phyloP scores from a whole-genome alignment of 2,797 vertebrate species.

The Notoglanidium macrostoma region DNA sequence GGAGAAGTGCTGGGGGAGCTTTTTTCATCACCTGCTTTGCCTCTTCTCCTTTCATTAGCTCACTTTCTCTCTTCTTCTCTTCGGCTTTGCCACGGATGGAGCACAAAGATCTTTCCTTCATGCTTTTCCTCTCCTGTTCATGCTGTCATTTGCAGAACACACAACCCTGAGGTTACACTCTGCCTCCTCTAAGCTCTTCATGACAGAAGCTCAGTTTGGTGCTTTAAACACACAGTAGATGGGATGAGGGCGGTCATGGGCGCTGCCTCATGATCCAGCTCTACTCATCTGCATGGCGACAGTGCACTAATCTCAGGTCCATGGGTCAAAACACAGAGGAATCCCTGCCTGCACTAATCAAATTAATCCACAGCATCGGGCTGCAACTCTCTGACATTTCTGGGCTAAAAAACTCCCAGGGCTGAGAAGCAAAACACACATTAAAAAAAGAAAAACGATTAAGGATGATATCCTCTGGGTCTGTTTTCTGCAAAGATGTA shows the following conservation, averaged over 20 bases:
- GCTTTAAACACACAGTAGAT: conserved; percentile 35
- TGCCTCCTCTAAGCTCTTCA: conserved; percentile 14
- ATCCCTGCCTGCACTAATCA: conserved; percentile 72
- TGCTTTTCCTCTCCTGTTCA: conserved; percentile 41
- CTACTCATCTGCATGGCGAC: conserved; percentile 45
- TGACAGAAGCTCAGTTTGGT: conserved; percentile 24
- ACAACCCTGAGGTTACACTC: conserved; percentile 27
- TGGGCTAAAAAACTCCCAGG: conserved; percentile 74
- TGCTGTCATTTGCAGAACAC: conserved; percentile 57
- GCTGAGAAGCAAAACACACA: conserved; percentile 65
- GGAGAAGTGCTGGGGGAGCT: conserved; percentile 39
- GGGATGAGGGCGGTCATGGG: background rate
- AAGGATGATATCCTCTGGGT: conserved; percentile 72
- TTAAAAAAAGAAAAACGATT: conserved; percentile 72
- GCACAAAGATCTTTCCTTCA: conserved; percentile 55
- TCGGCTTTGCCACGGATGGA: conserved; percentile 54
- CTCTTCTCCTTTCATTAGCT: conserved; percentile 57
- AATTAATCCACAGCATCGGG: conserved; percentile 69
- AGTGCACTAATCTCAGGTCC: conserved; percentile 63
- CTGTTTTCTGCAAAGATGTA: conserved; percentile 70
- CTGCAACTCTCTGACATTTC: conserved; percentile 76
- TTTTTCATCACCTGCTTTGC: conserved; percentile 50
- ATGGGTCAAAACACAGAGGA: conserved; percentile 65
- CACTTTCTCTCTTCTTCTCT: conserved; percentile 34
- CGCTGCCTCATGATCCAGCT: background rate